Base-by-base conservation (phyloP, 1,140 invertebrate species). In the Triops cancriformis region DNA sequence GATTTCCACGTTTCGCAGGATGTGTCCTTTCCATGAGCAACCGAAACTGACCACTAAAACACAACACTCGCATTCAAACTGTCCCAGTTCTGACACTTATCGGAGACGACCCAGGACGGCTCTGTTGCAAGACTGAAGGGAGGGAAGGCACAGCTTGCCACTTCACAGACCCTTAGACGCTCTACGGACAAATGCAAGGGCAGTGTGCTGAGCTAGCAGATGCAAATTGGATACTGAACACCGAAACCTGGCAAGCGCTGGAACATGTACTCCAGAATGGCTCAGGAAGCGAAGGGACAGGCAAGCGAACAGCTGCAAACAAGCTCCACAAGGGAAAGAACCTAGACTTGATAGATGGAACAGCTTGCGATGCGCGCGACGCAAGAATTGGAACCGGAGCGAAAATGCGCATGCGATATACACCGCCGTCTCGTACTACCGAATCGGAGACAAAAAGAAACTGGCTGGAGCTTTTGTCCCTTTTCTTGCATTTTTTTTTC, bases 161-260 rank as follows among this genome's bases (percentile, higher is more conserved):
- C 51, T 64, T 6, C 51, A 18, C 51, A 23, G 51, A 64, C 18
- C 51, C 51, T 6, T 7, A 18, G 23, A 64, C 23, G 51, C 51
- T 64, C 7, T 64, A 64, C 51, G 23, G 23, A 5, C 10, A 23
- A 7, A 23, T 5, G 14, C 23, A 23, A 23, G 7, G 23, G 51
- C n/a, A 14, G 23, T 64, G 51, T 64, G 51, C 51, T 64, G 51
- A n/a, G 51, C 51, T 14, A 23, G 51, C 51, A 64, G 18, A 64
- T 64, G 51, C 51, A 64, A 64, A 64, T 64, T 64, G 51, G 51
- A 64, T 64, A 64, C 51, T 64, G 51, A 64, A 64, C 51, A 64
- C 51, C 51, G 51, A 64, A 64, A 23, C 51, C 51, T 64, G 23
- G 51, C 51, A 64, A 64, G 23, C 51, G 51, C 51, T 64, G 51